Evolutionary conservation across 2,797 vertebrate species (phyloP).

Genomic region (Thripadectes ignobilis): DNA sequence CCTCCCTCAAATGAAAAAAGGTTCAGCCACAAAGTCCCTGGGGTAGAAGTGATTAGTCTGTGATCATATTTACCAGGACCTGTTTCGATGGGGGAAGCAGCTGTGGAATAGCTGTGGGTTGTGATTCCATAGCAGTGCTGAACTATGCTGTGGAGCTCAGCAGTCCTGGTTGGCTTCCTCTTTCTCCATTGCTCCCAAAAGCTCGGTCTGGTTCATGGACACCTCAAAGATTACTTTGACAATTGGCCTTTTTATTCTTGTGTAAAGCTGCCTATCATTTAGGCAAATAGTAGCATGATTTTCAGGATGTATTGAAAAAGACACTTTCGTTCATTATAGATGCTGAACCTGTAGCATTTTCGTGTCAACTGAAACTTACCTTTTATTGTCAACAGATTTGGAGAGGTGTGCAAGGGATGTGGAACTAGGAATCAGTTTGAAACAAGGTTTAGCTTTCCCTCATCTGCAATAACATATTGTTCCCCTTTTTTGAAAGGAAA

Average conservation of each 20-base stretch:
- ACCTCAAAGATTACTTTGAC: not conserved
- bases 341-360: not conserved
- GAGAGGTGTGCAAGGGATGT: not conserved
- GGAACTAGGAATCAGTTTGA: not conserved
- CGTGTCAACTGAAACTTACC: not conserved
- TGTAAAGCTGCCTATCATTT: not conserved
- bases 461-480: not conserved
- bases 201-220: not conserved
- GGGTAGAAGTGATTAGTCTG: not conserved
- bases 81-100: not conserved
- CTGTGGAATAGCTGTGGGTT: not conserved
- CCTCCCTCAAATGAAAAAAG: slow-evolving; percentile 10
- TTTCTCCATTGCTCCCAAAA: not conserved
- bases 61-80: not conserved
- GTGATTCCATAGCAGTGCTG: not conserved
- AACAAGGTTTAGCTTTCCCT: not conserved
- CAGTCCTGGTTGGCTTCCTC: not conserved
- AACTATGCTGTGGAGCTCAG: not conserved
- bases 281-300: not conserved
- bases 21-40: slow-evolving; percentile 28
- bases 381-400: not conserved
- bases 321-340: not conserved
- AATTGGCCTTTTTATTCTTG: not conserved
- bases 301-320: not conserved
- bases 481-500: not conserved